Evolutionary conservation across 1,140 invertebrate genomes (phyloP).

Genomic region (Littorina saxatilis): DNA sequence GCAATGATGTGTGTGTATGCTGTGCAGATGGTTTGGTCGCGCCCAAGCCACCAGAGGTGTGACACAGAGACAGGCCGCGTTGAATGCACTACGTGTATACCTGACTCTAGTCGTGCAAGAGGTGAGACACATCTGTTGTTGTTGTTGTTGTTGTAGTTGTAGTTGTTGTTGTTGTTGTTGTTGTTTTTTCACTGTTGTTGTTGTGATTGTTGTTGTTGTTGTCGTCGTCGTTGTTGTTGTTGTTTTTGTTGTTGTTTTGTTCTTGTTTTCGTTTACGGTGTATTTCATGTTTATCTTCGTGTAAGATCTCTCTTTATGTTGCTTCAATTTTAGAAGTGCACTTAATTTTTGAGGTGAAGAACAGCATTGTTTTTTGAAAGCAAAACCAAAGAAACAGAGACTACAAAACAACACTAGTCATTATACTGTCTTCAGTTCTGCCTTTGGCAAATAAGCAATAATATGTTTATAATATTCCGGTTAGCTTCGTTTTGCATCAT

Average conservation of each 20-base stretch:
- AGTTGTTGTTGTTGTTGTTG: neutral
- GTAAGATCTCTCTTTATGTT: neutral
- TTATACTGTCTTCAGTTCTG: too few species aligned
- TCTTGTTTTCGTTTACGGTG: too few species aligned
- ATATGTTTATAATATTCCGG: too few species aligned
- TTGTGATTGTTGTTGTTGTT: too few species aligned
- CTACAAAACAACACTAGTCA: neutral
- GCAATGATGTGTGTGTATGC: too few species aligned
- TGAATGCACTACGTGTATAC: neutral
- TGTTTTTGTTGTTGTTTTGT: too few species aligned
- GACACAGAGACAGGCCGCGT: neutral
- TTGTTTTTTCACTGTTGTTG: too few species aligned
- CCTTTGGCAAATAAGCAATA: too few species aligned
- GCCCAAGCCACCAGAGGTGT: neutral
- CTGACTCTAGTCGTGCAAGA: conserved; percentile 14
- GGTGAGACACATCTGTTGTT: too few species aligned
- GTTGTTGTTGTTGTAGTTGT: neutral
- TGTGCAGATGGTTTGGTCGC: conserved; percentile 19
- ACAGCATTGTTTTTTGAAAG: neutral
- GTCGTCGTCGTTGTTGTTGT: too few species aligned
- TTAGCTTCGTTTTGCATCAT: too few species aligned
- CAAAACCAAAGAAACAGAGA: neutral
- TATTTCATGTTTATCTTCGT: neutral
- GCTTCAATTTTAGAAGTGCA: neutral
- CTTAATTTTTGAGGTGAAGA: neutral